Conservation (phyloP, 1,140 invertebrate genomes). For the Andrena cerasifolii region DNA sequence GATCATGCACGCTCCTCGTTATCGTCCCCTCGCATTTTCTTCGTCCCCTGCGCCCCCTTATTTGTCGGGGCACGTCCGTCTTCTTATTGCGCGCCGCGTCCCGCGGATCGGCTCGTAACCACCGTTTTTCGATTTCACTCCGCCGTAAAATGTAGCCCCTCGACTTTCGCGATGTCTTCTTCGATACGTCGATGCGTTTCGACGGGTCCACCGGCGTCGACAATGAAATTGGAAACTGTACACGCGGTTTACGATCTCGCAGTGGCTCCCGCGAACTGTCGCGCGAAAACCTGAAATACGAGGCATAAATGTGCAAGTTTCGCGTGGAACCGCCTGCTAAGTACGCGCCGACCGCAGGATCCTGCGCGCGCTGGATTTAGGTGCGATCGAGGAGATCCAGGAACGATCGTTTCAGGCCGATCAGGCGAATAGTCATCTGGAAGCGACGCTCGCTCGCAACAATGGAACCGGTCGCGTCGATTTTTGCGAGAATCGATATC, state of each 20-base stretch:
- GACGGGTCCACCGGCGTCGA: not conserved
- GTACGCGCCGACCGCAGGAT: not conserved
- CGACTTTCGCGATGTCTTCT: conserved; percentile 18
- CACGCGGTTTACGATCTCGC: not conserved
- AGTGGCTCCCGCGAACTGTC: not conserved
- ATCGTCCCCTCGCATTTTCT: not conserved
- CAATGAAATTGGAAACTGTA: conserved; percentile 43
- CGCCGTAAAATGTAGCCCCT: too few species aligned
- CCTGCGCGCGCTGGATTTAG: not conserved
- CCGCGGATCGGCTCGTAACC: too few species aligned
- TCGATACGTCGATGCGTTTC: conserved; percentile 11
- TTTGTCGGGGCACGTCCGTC: not conserved
- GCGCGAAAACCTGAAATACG: not conserved
- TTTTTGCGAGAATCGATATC: conserved; percentile 50
- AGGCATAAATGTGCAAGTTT: not conserved
- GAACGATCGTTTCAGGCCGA: not conserved
- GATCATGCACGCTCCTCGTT: conserved; percentile 1
- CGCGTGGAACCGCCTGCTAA: conserved; percentile 10
- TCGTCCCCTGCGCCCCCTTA: not conserved
- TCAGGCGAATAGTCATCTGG: not conserved
- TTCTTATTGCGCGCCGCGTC: too few species aligned
- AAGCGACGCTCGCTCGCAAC: not conserved
- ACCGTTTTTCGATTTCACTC: too few species aligned
- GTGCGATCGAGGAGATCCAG: not conserved
- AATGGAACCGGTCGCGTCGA: conserved; percentile 29